Evolutionary conservation across 2,888 invertebrate species (phyloP), one percentile per base, ranked within the genome.

Genomic region (Hypomecis punctinalis): DNA sequence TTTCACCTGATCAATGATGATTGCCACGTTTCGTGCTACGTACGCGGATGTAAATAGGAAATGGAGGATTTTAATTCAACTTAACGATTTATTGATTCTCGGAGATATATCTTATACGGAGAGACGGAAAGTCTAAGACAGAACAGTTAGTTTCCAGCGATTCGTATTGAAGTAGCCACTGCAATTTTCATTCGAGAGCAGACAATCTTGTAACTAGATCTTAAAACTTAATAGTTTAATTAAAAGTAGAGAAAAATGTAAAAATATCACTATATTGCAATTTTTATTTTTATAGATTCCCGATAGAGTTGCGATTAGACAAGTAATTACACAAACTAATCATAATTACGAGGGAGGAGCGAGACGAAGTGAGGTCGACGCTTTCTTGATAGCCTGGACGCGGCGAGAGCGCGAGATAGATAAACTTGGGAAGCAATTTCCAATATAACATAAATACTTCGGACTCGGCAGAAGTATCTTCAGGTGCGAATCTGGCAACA

Each of bases 1-100:
- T 66, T 66, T 66, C 65, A 66, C 48, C 53, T 65, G 65, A 66
- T 66, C 61, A 66, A 66, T 61, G 61, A 48, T 61, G 61, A 57
- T 66, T 61, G 49, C 61, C 53, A 56, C 57, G 57, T 60, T 56
- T 51, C 51, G 56, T 52, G 46, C 53, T 52, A 46, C 36, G 56
- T 33, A 53, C 13, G 52, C 56, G 53, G 57, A 61, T 42, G 47
- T 60, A 37, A 63, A 63, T 48, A 55, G 53, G 57, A 59, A 59
- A 53, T 37, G 5, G 9, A 37, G 45, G 40, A 37, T 11, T 52
- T 45, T 9, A 8, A 51, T 45, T 57, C 37, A 53, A 23, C 39
- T 42, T 40, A 6, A 8, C 39, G 6, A 61, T 54, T 39, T 54
- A 42, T 48, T 54, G 53, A 61, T 46, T 37, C 45, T 45, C 5